Base-by-base conservation (phyloP, 2,113 vertebrate species). In the Neodon shergylaensis region DNA sequence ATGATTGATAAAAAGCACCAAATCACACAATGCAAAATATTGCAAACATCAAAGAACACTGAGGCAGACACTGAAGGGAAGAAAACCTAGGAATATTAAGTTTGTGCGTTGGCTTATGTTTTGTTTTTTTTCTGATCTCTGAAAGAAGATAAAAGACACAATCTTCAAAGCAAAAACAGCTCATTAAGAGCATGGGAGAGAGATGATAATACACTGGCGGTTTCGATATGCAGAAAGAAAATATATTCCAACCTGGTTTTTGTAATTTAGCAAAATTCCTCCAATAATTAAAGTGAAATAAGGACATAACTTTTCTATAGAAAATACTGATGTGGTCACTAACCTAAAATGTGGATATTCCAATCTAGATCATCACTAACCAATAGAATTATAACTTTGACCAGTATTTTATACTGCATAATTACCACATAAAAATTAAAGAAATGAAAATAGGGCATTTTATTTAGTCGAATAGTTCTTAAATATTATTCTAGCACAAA, bases 181-280 rank as follows among this genome's bases (percentile, higher is more conserved):
- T 94, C 6, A 90, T 88, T 61, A 94, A 94, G 78, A 77, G 33
- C 31, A 65, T 26, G 33, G 11, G 47, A 47, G 7, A 28, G 3
- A 86, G 39, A 39, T 42, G 3, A 61, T 3, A 87, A 87, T 83
- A 33, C 4, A 85, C 70, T 82, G 44, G 42, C 3, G 28, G 58
- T 26, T 85, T 74, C 36, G 49, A 93, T 94, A 82, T 83, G 22
- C 7, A 73, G 36, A 44, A 83, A 96, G n/a, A 58, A 93, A 95
- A 84, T 47, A 83, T 14, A 47, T 63, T 9, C 36, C 44, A 82
- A 79, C 6, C 21, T 88, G 9, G 3, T 77, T 83, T 44, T 86
- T 87, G 93, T 39, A 16, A 68, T 47, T 16, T 31, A 79, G 65
- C 22, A 85, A 86, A 93, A 68, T 42, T n/a, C 68, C 3, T 49